phyloP scores from a whole-genome alignment of 2,888 invertebrate genomes.

The Sipha maydis region DNA sequence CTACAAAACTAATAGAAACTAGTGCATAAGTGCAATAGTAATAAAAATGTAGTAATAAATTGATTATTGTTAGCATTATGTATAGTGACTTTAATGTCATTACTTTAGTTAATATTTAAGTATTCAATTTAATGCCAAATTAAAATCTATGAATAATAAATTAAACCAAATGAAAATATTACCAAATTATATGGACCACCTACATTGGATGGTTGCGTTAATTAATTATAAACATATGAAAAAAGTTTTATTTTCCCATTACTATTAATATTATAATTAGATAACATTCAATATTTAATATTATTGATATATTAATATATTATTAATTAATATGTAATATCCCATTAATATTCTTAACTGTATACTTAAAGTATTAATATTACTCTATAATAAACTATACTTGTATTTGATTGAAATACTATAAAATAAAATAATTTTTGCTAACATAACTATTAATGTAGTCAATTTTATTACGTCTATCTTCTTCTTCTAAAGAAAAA shows the following conservation, averaged over 20 bases:
- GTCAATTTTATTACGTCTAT: constrained; percentile 52
- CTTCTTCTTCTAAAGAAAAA: too few species aligned
- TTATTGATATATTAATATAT: too few species aligned
- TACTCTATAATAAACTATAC: neutral
- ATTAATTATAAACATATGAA: constrained; percentile 51
- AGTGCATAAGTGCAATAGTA: constrained; percentile 38
- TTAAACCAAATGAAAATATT: constrained; percentile 48
- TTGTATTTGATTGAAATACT: constrained; percentile 31
- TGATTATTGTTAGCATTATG: constrained; percentile 46
- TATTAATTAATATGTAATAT: too few species aligned
- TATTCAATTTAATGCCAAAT: constrained; percentile 34
- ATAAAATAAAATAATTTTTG: constrained; percentile 36
- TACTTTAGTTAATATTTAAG: neutral
- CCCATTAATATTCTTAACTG: neutral
- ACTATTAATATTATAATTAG: constrained; percentile 41
- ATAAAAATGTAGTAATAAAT: constrained; percentile 56
- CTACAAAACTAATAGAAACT: constrained; percentile 29
- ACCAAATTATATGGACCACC: constrained; percentile 54
- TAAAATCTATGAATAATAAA: constrained; percentile 40
- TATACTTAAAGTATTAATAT: constrained; percentile 7
- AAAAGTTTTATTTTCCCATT: constrained; percentile 43
- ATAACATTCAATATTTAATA: constrained; percentile 14
- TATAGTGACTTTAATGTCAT: constrained; percentile 42
- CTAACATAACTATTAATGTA: constrained; percentile 31
- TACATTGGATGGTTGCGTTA: constrained; percentile 61